phyloP scores from a whole-genome alignment of 2,797 vertebrate genomes.

The Tragopan temminckii region DNA sequence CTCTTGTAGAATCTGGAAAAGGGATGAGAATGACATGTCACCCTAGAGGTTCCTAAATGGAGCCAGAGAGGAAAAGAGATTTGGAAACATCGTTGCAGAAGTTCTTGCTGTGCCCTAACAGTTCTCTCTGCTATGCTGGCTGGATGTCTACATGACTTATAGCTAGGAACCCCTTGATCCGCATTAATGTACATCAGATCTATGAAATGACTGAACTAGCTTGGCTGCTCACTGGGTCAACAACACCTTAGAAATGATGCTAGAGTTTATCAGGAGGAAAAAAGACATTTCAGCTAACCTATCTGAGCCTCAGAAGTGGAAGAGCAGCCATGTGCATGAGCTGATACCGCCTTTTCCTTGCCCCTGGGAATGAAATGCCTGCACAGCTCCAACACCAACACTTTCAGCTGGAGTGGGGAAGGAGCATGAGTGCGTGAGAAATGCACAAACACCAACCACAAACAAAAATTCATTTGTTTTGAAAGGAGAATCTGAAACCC shows the following conservation, averaged over 20 bases:
- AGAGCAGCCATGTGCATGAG: not conserved
- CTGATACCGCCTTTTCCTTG: not conserved
- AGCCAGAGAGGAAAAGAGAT: not conserved
- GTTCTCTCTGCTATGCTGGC: not conserved
- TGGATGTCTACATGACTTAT: not conserved
- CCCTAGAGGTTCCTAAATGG: fast-evolving
- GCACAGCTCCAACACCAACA: not conserved
- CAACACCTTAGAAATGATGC: not conserved
- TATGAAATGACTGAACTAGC: not conserved
- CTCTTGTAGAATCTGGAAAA: constrained; percentile 93
- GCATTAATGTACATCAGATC: not conserved
- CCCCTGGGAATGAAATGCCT: not conserved
- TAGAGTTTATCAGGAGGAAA: not conserved
- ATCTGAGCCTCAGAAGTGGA: not conserved
- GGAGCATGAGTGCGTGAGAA: not conserved
- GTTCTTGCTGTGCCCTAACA: fast-evolving
- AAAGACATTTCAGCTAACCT: not conserved
- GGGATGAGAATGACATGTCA: not conserved
- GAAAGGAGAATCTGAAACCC: not conserved
- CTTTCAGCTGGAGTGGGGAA: not conserved
- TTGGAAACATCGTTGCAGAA: not conserved
- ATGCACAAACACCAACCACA: not conserved
- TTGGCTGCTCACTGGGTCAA: not conserved
- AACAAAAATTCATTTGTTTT: not conserved
- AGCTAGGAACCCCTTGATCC: not conserved